Conservation (phyloP, 2,888 invertebrate genomes). For the Allacma fusca region DNA sequence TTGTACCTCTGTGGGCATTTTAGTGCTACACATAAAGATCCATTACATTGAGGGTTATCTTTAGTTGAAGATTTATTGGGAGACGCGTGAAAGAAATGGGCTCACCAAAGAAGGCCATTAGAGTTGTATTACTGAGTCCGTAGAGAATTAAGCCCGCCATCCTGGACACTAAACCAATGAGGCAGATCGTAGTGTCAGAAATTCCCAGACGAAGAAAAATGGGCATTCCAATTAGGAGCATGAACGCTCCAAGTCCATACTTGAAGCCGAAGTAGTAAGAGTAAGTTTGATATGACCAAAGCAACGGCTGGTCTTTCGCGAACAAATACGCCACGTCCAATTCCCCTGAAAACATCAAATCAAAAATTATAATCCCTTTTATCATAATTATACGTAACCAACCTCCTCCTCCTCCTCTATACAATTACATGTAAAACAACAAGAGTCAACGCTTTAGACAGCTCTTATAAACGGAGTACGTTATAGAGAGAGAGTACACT, state of each 20-base stretch:
- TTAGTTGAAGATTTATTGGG: no score
- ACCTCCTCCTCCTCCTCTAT: no score
- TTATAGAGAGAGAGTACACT: no score
- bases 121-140: slow-evolving; percentile 63
- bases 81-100: no score
- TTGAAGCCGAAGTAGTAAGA: slow-evolving; percentile 64
- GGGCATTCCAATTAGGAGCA: slow-evolving; percentile 63
- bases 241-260: slow-evolving; percentile 62
- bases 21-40: no score
- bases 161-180: slow-evolving; percentile 64
- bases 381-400: no score
- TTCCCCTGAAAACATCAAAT: slow-evolving; percentile 63
- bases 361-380: no score
- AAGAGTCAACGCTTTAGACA: no score
- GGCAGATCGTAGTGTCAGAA: slow-evolving; percentile 63
- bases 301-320: slow-evolving; percentile 63
- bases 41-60: no score
- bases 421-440: no score
- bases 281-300: slow-evolving; percentile 63
- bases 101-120: slow-evolving; percentile 64
- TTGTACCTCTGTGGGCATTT: no score
- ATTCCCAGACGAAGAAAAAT: slow-evolving; percentile 56
- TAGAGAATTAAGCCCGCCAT: slow-evolving; percentile 63
- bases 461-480: no score
- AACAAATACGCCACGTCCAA: slow-evolving; percentile 64